Evolutionary conservation across 2,888 invertebrate species (phyloP), one percentile per base, ranked within the genome.

Genomic region (Cosmorhoe ocellata): DNA sequence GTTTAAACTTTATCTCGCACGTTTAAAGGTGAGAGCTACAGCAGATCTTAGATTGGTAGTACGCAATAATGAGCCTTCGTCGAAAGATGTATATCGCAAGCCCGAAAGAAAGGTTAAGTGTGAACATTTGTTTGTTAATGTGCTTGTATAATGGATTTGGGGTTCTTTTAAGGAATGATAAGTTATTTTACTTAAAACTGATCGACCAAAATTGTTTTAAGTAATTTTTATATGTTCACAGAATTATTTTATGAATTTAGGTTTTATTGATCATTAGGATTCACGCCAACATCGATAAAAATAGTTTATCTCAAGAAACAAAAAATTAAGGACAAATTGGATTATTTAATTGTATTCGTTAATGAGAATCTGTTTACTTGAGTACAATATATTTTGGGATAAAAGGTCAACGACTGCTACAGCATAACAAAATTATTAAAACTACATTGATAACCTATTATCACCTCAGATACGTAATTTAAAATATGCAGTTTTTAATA

Each of bases 41-140:
- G 71, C 36, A 53, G 27, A 24, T 27, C 14, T 51, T 66, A 63
- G 9, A 63, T 58, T 60, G 76, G 66, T 58, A 61, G 68, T 59
- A 61, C 63, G 75, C 80, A 80, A 84, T 87, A 87, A 85, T 86
- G 83, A 87, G 78, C 73, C 77, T 79, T 80, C 83, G 79, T 76
- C 79, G 72, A 80, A 76, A 84, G 87, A 86, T 88, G 79, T 79
- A 81, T 85, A 86, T 86, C 86, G 71, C 71, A 68, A 71, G 72
- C 65, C 72, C 71, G 74, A 82, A 84, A 86, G 85, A 85, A 84
- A 88, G 86, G 88, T 88, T 87, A 87, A 88, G 87, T 88, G 89
- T 88, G 84, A 88, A 88, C 88, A 88, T 88, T 88, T 88, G 89
- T 89, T 88, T 85, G 87, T 87, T 84, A 87, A 88, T 86, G 84